phyloP scores from a whole-genome alignment of 2,797 vertebrate species.

The Channallabes apus region DNA sequence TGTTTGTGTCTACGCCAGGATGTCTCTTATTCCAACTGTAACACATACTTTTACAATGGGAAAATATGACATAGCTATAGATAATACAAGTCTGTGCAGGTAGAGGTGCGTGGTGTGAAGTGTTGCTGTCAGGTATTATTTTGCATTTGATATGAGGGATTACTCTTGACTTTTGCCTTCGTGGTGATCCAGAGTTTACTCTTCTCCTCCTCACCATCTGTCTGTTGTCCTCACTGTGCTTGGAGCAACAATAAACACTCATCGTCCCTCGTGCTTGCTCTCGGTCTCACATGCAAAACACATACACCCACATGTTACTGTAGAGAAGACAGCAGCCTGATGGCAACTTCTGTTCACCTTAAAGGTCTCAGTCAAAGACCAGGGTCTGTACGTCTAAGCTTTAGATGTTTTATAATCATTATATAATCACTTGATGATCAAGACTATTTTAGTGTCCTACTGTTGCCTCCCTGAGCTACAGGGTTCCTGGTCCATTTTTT shows the following conservation, averaged over 20 bases:
- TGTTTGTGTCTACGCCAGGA: not conserved
- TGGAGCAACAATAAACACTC: constrained; percentile 16
- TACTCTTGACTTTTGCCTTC: constrained; percentile 47
- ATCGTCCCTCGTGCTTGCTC: constrained; percentile 6
- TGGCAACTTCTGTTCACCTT: constrained; percentile 29
- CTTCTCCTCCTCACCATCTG: constrained; percentile 53
- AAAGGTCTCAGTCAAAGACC: not conserved
- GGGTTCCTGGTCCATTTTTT: not conserved
- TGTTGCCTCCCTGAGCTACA: not conserved
- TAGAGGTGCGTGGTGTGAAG: not conserved
- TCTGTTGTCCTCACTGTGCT: constrained; percentile 30
- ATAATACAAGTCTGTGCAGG: constrained; percentile 26
- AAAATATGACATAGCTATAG: not conserved
- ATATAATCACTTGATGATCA: not conserved
- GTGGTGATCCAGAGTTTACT: constrained; percentile 44
- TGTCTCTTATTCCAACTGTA: constrained; percentile 12
- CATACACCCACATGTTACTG: not conserved
- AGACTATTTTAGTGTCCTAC: not conserved
- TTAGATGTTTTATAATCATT: not conserved
- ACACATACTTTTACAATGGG: not conserved
- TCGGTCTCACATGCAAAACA: constrained; percentile 15
- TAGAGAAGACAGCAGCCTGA: constrained; percentile 44
- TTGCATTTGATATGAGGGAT: constrained; percentile 26
- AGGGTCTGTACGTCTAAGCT: not conserved
- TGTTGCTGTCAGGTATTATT: constrained; percentile 7